Conservation (phyloP, 2,797 vertebrate genomes). For the Liparis tanakae region DNA sequence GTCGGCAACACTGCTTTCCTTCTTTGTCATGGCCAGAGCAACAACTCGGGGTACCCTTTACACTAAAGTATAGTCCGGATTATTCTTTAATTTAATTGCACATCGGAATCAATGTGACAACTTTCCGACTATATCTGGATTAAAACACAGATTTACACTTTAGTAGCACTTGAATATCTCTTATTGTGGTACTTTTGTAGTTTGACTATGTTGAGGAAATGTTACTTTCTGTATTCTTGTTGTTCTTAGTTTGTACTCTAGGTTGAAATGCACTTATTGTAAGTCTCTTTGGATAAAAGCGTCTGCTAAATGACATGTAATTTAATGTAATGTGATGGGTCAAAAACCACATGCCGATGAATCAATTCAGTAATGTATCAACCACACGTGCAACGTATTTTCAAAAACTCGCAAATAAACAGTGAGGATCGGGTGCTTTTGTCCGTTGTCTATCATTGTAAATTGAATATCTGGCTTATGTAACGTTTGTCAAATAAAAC, state of each 20-base stretch:
- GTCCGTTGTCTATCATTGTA: neutral
- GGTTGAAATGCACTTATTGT: no score
- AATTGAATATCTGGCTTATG: neutral
- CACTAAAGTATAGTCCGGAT: constrained; percentile 36
- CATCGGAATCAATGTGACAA: constrained; percentile 39
- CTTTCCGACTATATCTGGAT: no score
- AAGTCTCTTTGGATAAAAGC: no score
- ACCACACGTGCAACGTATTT: neutral
- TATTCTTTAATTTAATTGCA: constrained; percentile 41
- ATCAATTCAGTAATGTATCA: neutral
- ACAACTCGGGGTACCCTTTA: constrained; percentile 33
- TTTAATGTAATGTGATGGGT: no score
- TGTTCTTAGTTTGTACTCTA: no score
- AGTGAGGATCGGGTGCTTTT: neutral
- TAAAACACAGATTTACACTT: no score
- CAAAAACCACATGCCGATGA: neutral
- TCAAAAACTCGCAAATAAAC: no score
- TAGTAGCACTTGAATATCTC: no score
- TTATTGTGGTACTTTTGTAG: no score
- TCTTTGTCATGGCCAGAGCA: constrained; percentile 40
- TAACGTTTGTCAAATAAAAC: neutral
- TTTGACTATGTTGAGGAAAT: no score
- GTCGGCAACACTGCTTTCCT: constrained; percentile 56
- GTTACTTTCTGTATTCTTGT: no score
- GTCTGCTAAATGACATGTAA: no score